Conservation (phyloP, 2,797 vertebrate genomes). For the Oryzias dopingdopingensis region DNA sequence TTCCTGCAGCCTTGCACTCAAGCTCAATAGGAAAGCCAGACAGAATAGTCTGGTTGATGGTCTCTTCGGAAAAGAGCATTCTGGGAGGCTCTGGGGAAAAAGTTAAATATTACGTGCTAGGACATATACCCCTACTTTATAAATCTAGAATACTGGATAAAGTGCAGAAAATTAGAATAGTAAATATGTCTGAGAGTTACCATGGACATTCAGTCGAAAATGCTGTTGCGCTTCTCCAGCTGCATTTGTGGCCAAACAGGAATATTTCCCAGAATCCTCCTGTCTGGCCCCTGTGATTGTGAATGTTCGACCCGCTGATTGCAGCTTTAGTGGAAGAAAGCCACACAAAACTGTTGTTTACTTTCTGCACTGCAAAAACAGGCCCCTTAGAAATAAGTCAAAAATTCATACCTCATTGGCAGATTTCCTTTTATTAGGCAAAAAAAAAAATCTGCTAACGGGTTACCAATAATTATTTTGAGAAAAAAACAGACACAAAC, state of each 20-base stretch:
- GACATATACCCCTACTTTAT: slow-evolving; percentile 13
- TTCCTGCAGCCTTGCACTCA: slow-evolving; percentile 87
- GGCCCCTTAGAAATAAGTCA: too few relatives aligned
- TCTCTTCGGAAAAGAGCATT: slow-evolving; percentile 81
- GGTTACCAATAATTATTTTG: too few relatives aligned
- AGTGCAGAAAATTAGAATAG: not conserved
- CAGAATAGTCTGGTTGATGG: slow-evolving; percentile 89
- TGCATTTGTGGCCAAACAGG: slow-evolving; percentile 93
- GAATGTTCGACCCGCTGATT: slow-evolving; percentile 86
- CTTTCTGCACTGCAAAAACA: too few relatives aligned
- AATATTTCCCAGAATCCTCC: slow-evolving; percentile 89
- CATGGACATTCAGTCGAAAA: slow-evolving; percentile 86
- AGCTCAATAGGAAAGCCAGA: slow-evolving; percentile 85
- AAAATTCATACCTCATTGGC: too few relatives aligned
- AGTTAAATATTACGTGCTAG: slow-evolving; percentile 21
- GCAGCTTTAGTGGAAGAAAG: slow-evolving; percentile 79
- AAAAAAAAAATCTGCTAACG: too few relatives aligned
- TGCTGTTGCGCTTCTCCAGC: slow-evolving; percentile 92
- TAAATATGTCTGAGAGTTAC: slow-evolving; percentile 72
- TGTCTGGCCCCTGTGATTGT: slow-evolving; percentile 80
- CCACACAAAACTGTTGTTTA: not conserved
- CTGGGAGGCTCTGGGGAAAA: slow-evolving; percentile 85
- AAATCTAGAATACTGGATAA: slow-evolving; percentile 1
- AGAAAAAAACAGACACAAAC: too few relatives aligned
- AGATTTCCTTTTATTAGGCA: too few relatives aligned